These are phyloP conservation scores for Gopherus flavomarginatus DNA, from an alignment of 2,113 vertebrate genomes.

Conservation along the genomic window DNA sequence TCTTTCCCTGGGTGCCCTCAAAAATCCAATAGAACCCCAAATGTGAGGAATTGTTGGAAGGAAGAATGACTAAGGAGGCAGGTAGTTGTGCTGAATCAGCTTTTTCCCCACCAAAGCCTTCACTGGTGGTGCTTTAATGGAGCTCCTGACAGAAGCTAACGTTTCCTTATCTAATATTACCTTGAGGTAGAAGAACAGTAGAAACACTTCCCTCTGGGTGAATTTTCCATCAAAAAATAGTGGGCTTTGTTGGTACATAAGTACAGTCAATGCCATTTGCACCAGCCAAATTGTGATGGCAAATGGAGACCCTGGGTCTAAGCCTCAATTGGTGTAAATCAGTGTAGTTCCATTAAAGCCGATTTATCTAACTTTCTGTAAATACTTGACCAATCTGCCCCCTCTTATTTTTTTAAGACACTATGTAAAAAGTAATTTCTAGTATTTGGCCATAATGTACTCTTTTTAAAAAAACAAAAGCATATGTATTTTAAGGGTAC, in stretches of 20 bases:
- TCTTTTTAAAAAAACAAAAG: background rate
- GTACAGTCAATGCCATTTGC: background rate
- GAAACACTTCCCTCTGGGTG: background rate
- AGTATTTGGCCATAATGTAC: background rate
- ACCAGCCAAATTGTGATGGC: background rate
- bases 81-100: rapidly evolving
- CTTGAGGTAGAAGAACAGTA: background rate
- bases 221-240: background rate
- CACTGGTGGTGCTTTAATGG: background rate
- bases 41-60: background rate
- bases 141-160: too few species aligned
- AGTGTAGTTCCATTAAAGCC: too few species aligned
- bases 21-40: background rate
- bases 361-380: too few species aligned
- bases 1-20: background rate
- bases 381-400: too few species aligned
- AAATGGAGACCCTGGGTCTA: background rate
- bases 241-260: background rate
- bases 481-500: background rate
- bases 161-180: background rate
- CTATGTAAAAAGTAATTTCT: background rate
- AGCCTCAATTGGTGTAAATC: background rate
- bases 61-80: background rate
- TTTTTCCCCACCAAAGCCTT: background rate
- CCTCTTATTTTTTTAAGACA: too few species aligned